Evolutionary conservation across 2,797 vertebrate genomes (phyloP).

Genomic region (Gymnocypris eckloni): DNA sequence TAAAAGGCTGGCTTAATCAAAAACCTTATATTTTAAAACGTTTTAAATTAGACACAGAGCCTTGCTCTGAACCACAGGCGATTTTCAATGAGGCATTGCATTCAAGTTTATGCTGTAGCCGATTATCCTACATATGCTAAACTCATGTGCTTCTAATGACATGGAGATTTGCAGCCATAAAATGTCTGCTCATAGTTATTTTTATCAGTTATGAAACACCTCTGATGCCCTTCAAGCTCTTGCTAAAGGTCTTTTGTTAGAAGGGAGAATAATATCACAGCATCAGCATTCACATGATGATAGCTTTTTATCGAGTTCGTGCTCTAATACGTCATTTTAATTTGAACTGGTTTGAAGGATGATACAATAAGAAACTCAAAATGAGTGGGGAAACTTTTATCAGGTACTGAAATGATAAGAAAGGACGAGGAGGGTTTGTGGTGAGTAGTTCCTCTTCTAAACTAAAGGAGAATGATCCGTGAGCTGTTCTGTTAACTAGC

Average conservation of each 20-base stretch:
- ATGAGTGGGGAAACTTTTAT: neutral
- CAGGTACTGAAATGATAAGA: neutral
- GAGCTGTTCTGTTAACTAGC: conserved; percentile 4
- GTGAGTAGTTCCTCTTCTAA: neutral
- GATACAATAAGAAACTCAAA: neutral
- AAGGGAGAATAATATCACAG: neutral
- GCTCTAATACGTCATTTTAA: neutral
- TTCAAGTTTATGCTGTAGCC: neutral
- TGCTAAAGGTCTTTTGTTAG: neutral
- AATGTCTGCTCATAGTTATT: conserved; percentile 13
- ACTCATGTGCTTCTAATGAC: conserved; percentile 26
- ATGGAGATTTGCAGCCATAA: neutral
- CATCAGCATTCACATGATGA: neutral
- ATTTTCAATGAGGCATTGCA: conserved; percentile 24
- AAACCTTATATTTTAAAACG: neutral
- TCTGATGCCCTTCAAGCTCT: conserved; percentile 17
- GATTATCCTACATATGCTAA: neutral
- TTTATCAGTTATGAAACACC: conserved; percentile 46
- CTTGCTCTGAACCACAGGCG: conserved; percentile 23
- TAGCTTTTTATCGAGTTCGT: neutral
- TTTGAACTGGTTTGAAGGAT: neutral
- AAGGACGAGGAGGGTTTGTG: neutral
- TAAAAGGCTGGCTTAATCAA: neutral
- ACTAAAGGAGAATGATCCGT: neutral
- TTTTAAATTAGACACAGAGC: conserved; percentile 1